Conservation (phyloP, 2,797 vertebrate species). For the Pseudomugil gertrudae region DNA sequence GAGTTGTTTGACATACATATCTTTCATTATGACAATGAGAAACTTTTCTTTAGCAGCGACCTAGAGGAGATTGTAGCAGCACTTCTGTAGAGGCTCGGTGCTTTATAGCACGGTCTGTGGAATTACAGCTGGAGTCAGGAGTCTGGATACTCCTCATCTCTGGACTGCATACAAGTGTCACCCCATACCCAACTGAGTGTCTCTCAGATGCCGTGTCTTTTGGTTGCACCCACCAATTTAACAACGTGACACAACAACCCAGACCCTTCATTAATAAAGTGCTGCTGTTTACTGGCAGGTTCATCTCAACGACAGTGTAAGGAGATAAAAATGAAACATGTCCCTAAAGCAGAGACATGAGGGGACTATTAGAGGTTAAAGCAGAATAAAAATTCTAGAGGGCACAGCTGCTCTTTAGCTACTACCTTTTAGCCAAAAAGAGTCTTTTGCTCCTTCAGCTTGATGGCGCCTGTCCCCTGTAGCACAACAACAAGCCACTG, state of each 20-base stretch:
- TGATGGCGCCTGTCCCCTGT: constrained; percentile 19
- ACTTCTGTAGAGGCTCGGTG: too few relatives aligned
- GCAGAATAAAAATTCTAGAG: constrained; percentile 39
- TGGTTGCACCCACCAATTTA: constrained; percentile 63
- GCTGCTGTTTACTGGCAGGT: constrained; percentile 45
- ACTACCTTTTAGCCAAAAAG: constrained; percentile 34
- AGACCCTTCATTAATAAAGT: constrained; percentile 60
- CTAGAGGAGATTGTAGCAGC: too few relatives aligned
- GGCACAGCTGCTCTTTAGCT: constrained; percentile 55
- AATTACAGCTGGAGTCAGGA: constrained; percentile 3
- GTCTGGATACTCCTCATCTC: constrained; percentile 31
- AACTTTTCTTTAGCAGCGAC: too few relatives aligned
- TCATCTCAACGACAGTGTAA: constrained; percentile 8
- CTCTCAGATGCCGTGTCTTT: constrained; percentile 46
- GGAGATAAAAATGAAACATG: background rate
- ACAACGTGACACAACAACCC: constrained; percentile 56
- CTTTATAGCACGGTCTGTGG: background rate
- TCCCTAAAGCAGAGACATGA: constrained; percentile 3
- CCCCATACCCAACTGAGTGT: constrained; percentile 50
- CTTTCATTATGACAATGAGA: too few relatives aligned
- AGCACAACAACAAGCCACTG: constrained; percentile 26
- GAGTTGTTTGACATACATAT: too few relatives aligned
- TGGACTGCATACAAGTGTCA: constrained; percentile 56
- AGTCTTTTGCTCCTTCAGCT: constrained; percentile 53
- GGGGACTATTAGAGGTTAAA: constrained; percentile 13